Base-by-base conservation (phyloP, 2,888 invertebrate genomes). In the Chrysotoxum bicinctum region DNA sequence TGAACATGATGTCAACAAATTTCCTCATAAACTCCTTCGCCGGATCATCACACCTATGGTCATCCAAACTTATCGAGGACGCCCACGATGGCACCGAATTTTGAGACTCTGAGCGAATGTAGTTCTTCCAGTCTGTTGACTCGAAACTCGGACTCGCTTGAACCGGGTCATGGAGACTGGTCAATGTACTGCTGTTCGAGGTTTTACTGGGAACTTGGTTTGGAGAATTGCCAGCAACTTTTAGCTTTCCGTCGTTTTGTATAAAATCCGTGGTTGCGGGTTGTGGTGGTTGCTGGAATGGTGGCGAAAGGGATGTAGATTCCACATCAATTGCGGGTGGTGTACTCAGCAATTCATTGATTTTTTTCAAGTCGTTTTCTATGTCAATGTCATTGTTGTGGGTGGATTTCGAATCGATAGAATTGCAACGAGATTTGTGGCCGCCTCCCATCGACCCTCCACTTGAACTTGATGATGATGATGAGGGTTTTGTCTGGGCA, bases 1-100 rank as follows among this genome's bases (percentile, higher is more conserved):
- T 93, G 89, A 95, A 95, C 19, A 95, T 90, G 80, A 94, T 92
- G 40, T 93, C 93, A 4, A 95, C 95, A 89, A 95, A 95, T 58
- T 91, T 91, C 88, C 94, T 94, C 95, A 95, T 95, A 88, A 95
- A 95, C 83, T 94, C 94, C 75, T 94, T 93, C 1, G 94, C 93
- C 1, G 93, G 93, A 87, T 93, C 92, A 88, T 95, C 95, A 8
- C 94, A 93, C 68, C 93, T 93, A 87, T 94, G 94, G 30, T 91
- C 91, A 81, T 94, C 94, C 54, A 94, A 92, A 54, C 94, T 94
- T 50, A 94, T 92, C 82, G 94, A 94, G 10, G 94, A 94, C 10
- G 94, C 93, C 94, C 94, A 94, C 1, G 94, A 94, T 83, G 94
- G 94, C 70, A 94, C 93, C 0, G 94, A 94, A 62, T 93, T 93